Evolutionary conservation across 2,888 invertebrate genomes (phyloP).

Genomic region (Clanis bilineata): DNA sequence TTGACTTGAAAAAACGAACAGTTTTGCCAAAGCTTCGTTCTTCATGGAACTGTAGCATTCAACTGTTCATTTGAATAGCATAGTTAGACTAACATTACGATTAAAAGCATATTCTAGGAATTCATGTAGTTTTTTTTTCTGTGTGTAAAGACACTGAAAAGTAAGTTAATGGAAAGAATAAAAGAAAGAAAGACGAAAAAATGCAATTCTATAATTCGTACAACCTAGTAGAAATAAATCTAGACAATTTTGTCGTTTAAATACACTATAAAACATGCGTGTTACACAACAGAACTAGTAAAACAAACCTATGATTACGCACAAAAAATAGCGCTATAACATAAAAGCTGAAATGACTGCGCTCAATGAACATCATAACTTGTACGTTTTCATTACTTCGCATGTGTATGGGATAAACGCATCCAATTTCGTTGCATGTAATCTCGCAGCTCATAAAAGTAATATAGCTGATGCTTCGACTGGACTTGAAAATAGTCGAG

Average conservation of each 20-base stretch:
- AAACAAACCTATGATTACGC: constrained; percentile 7
- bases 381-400: constrained; percentile 31
- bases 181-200: neutral
- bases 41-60: neutral
- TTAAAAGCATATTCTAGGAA: too few species aligned
- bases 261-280: neutral
- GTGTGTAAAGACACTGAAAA: too few species aligned
- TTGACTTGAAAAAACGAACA: too few species aligned
- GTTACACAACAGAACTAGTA: constrained; percentile 1
- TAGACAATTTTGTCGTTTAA: neutral
- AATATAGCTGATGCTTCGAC: constrained; percentile 42
- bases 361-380: constrained; percentile 19
- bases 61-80: too few species aligned
- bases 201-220: neutral
- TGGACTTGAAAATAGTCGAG: constrained; percentile 16
- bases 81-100: too few species aligned
- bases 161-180: too few species aligned
- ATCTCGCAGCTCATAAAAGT: constrained; percentile 51
- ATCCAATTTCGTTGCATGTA: constrained; percentile 42
- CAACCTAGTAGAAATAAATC: neutral
- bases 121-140: too few species aligned
- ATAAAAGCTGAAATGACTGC: neutral
- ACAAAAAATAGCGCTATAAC: neutral
- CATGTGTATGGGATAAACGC: constrained; percentile 24
- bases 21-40: neutral